Evolutionary conservation across 2,888 invertebrate genomes (phyloP).

Genomic region (Synanthedon tipuliformis): DNA sequence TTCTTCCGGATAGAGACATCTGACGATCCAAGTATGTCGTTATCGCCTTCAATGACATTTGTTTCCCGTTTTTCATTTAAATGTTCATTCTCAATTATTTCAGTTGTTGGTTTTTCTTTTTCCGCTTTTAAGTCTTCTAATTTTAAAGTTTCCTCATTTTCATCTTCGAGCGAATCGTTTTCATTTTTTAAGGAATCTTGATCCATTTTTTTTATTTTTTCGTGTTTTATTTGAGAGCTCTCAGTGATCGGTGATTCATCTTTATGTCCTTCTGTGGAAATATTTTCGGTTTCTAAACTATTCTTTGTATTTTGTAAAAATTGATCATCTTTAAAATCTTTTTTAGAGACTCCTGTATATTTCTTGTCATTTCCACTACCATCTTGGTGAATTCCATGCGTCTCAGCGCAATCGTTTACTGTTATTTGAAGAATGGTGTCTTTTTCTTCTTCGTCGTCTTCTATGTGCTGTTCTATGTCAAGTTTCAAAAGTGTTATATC

Average conservation of each 20-base stretch:
- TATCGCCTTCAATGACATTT: neutral
- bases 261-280: too few species aligned
- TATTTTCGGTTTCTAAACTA: too few species aligned
- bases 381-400: too few species aligned
- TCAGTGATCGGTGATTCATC: too few species aligned
- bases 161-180: neutral
- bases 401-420: conserved; percentile 1
- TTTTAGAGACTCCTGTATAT: too few species aligned
- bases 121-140: neutral
- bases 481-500: conserved; percentile 9
- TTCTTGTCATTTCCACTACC: too few species aligned
- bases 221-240: too few species aligned
- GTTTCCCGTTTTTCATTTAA: neutral
- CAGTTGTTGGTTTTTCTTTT: neutral
- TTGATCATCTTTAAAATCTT: too few species aligned
- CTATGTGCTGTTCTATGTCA: conserved; percentile 7
- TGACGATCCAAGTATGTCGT: neutral
- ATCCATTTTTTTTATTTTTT: neutral
- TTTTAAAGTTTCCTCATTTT: neutral
- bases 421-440: conserved; percentile 3
- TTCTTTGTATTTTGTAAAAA: too few species aligned
- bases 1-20: too few species aligned
- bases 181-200: neutral
- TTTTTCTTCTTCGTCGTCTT: conserved; percentile 2
- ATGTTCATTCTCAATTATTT: neutral